Evolutionary conservation across 2,797 vertebrate species (phyloP).

Genomic region (Dromococcyx pavoninus): DNA sequence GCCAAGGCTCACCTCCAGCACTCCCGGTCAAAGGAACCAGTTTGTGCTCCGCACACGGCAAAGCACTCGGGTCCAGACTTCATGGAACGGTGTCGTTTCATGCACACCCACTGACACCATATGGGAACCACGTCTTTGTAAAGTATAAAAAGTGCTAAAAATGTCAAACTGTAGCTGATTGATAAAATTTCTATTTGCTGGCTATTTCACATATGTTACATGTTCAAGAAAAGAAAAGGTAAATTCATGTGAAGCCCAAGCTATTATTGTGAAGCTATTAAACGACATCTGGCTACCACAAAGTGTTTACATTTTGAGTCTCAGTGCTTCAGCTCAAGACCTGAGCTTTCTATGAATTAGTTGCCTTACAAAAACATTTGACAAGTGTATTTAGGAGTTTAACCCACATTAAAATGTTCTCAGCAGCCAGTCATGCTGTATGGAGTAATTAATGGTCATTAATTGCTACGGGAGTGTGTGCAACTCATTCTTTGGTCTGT

Average conservation of each 20-base stretch:
- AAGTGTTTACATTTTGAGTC: conserved; percentile 4
- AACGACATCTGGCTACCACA: conserved; percentile 69
- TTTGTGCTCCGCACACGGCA: conserved; percentile 27
- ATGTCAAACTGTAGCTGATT: conserved; percentile 58
- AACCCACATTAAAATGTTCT: not conserved
- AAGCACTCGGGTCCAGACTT: not conserved
- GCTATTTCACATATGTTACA: conserved; percentile 73
- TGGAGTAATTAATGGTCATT: not conserved
- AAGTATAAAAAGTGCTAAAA: conserved; percentile 61
- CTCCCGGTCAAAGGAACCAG: not conserved
- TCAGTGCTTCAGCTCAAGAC: not conserved
- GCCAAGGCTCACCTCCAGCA: conserved; percentile 24
- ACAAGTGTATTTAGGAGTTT: not conserved
- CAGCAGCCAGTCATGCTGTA: not conserved
- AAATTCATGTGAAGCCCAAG: conserved; percentile 47
- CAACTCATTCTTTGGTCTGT: not conserved
- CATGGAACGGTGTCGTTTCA: conserved; percentile 14
- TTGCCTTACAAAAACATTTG: not conserved
- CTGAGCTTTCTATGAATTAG: not conserved
- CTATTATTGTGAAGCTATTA: conserved; percentile 54
- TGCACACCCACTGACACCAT: conserved; percentile 63
- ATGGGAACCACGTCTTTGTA: conserved; percentile 64
- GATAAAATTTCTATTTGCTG: conserved; percentile 63
- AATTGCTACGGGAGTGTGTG: not conserved
- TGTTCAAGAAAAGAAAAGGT: conserved; percentile 24